Conservation (phyloP, 2,113 vertebrate genomes). For the Oreochromis aureus region DNA sequence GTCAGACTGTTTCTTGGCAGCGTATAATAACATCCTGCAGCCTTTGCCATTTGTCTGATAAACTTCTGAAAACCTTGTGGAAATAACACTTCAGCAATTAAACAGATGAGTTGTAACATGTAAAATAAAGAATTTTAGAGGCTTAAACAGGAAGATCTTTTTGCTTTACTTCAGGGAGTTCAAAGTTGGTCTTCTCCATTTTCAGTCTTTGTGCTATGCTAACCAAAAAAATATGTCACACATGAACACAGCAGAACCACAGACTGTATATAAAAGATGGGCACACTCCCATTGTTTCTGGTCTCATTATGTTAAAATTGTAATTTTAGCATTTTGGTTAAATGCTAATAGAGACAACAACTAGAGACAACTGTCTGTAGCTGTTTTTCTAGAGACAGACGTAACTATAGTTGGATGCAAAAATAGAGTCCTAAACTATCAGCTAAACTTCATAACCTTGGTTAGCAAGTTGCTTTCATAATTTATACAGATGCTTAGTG, state of each 20-base stretch:
- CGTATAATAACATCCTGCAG: neutral
- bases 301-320: neutral
- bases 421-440: neutral
- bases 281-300: neutral
- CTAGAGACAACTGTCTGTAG: too few species aligned
- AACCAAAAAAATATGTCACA: neutral
- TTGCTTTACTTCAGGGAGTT: neutral
- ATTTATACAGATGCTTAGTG: neutral
- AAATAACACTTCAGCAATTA: neutral
- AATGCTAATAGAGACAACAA: neutral
- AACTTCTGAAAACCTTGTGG: neutral
- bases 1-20: neutral
- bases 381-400: neutral
- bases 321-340: neutral
- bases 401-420: neutral
- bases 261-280: neutral
- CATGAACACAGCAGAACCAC: neutral
- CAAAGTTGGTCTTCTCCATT: neutral
- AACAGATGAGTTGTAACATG: neutral
- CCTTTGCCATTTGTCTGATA: neutral
- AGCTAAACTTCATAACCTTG: neutral
- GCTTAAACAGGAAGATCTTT: neutral
- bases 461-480: neutral
- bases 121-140: neutral
- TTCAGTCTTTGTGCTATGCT: neutral